These are phyloP conservation scores for Protosalanx chinensis DNA, from an alignment of 2,797 vertebrate genomes.

Conservation along the genomic window DNA sequence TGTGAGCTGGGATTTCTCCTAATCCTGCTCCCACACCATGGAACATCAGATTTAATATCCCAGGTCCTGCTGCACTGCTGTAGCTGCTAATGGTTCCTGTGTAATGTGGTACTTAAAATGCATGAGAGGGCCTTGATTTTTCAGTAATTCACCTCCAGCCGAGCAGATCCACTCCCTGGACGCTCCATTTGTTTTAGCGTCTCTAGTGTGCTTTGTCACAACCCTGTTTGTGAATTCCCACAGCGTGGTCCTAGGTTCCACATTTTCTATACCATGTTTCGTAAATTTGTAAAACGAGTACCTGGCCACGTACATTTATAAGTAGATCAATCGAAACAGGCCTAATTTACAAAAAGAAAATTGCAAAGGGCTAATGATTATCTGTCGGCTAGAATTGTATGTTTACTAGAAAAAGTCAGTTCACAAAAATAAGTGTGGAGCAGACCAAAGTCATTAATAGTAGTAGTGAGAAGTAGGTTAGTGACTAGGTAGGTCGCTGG, in stretches of 20 bases:
- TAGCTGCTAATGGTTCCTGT: conserved; percentile 69
- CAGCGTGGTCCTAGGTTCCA: background rate
- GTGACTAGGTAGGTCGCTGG: conserved; percentile 13
- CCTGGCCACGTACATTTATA: too few species aligned
- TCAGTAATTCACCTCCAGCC: conserved; percentile 66
- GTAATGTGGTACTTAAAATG: conserved; percentile 75
- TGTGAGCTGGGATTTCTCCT: conserved; percentile 53
- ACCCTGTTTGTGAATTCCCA: conserved; percentile 52
- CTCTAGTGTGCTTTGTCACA: conserved; percentile 29
- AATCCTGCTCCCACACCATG: conserved; percentile 51
- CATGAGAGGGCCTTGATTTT: conserved; percentile 68
- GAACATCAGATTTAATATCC: conserved; percentile 64
- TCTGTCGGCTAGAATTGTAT: background rate
- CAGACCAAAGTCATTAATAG: too few species aligned
- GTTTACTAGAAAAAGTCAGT: conserved; percentile 21
- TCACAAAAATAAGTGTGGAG: too few species aligned
- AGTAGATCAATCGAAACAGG: too few species aligned
- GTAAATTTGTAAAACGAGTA: too few species aligned
- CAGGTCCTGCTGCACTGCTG: conserved; percentile 61
- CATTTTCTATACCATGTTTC: too few species aligned
- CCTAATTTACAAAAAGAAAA: too few species aligned
- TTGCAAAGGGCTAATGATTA: conserved; percentile 19
- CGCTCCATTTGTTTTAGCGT: conserved; percentile 51
- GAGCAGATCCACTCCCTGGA: conserved; percentile 57
- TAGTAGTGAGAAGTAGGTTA: conserved; percentile 19